Evolutionary conservation across 2,888 invertebrate species (phyloP), one percentile per base, ranked within the genome.

Genomic region (Sinopyrophorus schimmeli): DNA sequence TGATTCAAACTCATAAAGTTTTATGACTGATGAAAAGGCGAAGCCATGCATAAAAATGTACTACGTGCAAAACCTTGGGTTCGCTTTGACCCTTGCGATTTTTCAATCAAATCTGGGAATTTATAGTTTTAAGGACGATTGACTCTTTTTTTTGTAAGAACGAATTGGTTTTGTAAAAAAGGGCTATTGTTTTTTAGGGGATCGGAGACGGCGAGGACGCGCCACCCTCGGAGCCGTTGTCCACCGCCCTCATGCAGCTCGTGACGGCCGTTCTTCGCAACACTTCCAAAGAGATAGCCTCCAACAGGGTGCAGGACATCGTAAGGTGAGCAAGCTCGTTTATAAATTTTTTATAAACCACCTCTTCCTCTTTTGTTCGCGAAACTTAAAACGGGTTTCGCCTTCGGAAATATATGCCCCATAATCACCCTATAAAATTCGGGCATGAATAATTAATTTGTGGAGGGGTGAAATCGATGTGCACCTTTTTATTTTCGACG

Each of bases 231-330:
- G 77, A 71, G 57, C 70, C 65, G 58, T 55, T 78, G 23, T 75
- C 74, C 37, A 74, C 76, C 21, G 74, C 74, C 23, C 64, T 76
- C 41, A 76, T 77, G 73, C 78, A 78, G 61, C 70, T 79, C 56
- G 66, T 80, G 35, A 76, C 79, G 46, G 69, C 73, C 15, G 72
- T 80, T 47, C 67, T 80, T 52, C 71, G 73, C 32, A 77, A 77
- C 61, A 69, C 71, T 24, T 72, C 76, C 20, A 72, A 74, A 55
- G 74, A 73, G 39, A 73, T 72, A 47, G 65, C 73, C 20, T 57
- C 69, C 5, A 68, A 67, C 48, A 71, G 80, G 28, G 66, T 80
- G 20, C 80, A 80, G 57, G 80, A 81, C 62, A 74, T 80, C 42
- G 73, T 78, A 27, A 80, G 80, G 81, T 80, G 68, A 74, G 79